Percentiles rank a stretch among this genome's conserved stretches.
Evolutionary conservation across 2,888 invertebrate genomes (phyloP).

Genomic region (Oeneis ivallda): DNA sequence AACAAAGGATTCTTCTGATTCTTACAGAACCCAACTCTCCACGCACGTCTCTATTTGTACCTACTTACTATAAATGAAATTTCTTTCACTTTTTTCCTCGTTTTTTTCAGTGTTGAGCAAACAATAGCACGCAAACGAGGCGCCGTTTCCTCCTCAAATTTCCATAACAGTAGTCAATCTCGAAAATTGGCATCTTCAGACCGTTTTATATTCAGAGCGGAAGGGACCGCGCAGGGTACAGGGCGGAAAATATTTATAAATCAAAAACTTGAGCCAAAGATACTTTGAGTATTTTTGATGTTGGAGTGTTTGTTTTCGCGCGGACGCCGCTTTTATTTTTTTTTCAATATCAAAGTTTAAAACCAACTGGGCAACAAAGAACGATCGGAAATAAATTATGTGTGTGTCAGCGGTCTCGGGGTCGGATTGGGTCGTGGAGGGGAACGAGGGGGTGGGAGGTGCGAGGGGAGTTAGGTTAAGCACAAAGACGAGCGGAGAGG

Average conservation of each 20-base stretch:
- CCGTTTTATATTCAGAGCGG: conserved; percentile 60
- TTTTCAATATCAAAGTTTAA: conserved; percentile 36
- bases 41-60: background rate
- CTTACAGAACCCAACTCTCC: no score
- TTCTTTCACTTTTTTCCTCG: background rate
- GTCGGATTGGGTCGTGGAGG: conserved; percentile 9
- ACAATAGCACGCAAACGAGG: conserved; percentile 53
- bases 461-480: conserved; percentile 45
- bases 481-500: conserved; percentile 59
- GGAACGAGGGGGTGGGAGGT: conserved; percentile 39
- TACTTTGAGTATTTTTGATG: background rate
- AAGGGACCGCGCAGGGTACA: conserved; percentile 50
- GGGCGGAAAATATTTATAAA: conserved; percentile 42
- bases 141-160: conserved; percentile 49
- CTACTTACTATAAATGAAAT: background rate
- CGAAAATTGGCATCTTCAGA: conserved; percentile 45
- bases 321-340: conserved; percentile 27
- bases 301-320: conserved; percentile 42
- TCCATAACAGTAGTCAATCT: conserved; percentile 58
- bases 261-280: conserved; percentile 22
- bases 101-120: conserved; percentile 23
- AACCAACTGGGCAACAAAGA: conserved; percentile 43
- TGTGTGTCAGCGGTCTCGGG: conserved; percentile 42
- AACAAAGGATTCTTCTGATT: no score
- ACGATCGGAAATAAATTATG: conserved; percentile 48